Evolutionary conservation across 2,797 vertebrate genomes (phyloP).

Genomic region (Lerista edwardsae): DNA sequence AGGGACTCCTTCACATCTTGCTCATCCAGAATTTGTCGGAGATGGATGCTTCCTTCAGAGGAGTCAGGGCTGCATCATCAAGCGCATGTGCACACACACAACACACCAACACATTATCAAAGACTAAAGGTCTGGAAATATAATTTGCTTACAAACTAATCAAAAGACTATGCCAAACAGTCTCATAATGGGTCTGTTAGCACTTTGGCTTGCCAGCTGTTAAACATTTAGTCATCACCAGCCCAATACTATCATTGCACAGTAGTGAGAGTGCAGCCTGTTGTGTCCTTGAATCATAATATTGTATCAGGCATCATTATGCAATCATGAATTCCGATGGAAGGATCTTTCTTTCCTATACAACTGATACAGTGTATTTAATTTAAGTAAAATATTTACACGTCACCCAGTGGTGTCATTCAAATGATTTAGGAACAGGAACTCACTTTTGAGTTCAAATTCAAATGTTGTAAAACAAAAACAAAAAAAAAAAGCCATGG

Average conservation of each 20-base stretch:
- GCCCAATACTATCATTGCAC: background rate
- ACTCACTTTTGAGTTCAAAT: too few relatives aligned
- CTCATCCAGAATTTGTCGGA: background rate
- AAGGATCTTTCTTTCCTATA: background rate
- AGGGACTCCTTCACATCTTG: background rate
- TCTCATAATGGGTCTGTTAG: background rate
- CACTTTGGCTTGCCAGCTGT: slow-evolving; percentile 12
- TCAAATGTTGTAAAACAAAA: too few relatives aligned
- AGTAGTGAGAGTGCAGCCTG: background rate
- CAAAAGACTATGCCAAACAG: slow-evolving; percentile 2
- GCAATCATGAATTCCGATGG: background rate
- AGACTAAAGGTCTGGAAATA: background rate
- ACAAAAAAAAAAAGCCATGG: too few relatives aligned
- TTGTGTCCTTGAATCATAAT: slow-evolving; percentile 7
- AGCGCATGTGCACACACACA: too few relatives aligned
- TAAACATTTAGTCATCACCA: slow-evolving; percentile 2
- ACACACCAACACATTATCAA: background rate
- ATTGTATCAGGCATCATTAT: background rate
- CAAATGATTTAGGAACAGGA: too few relatives aligned
- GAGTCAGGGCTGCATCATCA: background rate
- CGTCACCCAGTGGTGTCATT: too few relatives aligned
- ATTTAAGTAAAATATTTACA: background rate
- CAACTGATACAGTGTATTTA: background rate
- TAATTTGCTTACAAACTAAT: slow-evolving; percentile 12
- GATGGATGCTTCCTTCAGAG: background rate